Evolutionary conservation across 2,797 vertebrate species (phyloP), one percentile per base, ranked within the genome.

Genomic region (Champsocephalus gunnari): DNA sequence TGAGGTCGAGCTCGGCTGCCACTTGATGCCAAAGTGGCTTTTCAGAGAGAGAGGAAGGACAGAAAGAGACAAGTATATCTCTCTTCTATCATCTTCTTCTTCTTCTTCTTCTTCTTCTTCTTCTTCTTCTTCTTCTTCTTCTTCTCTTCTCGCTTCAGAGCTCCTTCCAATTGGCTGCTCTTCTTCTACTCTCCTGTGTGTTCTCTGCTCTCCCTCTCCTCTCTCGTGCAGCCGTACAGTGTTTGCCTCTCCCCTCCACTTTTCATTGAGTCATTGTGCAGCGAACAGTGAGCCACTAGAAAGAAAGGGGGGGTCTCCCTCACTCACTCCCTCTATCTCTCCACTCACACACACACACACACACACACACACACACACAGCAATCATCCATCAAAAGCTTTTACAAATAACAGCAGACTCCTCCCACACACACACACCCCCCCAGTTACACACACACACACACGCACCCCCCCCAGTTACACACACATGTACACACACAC

Each of bases 321-420:
- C 89, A 49, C 34, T 6, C 34, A 38, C 86, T 84, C 59, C 55
- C 75, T 78, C 85, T 58, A 78, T 79, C 70, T 56, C 71, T 17
- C 56, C 81, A 83, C 87, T 75, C 82, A 86, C 88, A 79, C 81
- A 83, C 54, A 32, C 69, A 41, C 72, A 62, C 24, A 24, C 24
- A 24, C 24, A 24, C 24, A 24, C 24, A 24, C 73, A 48, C 81
- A 83, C 87, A 77, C 82, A 86, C 87, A 79, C 81, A 83, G 86
- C 87, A 89, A 90, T 92, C 92, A 92, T 92, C 90, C 87, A 93
- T 93, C 92, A 92, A 93, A 92, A 89, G 91, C 90, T 89, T 92
- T 91, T 92, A 91, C 92, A 92, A 94, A 94, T 92, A 93, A 90
- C 91, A 89, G 89, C 86, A 86, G 88, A 89, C 92, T 89, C 92